Evolutionary conservation across 2,888 invertebrate species (phyloP).

Genomic region (Oasisia sp.): DNA sequence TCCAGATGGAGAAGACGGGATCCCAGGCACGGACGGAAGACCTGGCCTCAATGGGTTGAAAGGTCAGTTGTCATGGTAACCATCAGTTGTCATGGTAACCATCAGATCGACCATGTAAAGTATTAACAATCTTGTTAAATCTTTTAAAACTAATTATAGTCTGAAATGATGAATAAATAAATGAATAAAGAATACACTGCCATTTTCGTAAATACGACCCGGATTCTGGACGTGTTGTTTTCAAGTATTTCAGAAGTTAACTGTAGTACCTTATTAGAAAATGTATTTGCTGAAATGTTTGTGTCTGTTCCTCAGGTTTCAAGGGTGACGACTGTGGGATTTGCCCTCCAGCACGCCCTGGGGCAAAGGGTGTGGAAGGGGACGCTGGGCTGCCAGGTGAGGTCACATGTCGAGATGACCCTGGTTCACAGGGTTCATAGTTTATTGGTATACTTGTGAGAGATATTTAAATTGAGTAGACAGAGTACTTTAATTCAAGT

Average conservation of each 20-base stretch:
- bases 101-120: no score
- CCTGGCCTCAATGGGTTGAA: constrained; percentile 28
- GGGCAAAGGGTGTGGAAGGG: constrained; percentile 43
- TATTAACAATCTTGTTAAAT: no score
- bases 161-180: no score
- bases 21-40: constrained; percentile 25
- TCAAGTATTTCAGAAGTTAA: neutral
- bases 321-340: constrained; percentile 40
- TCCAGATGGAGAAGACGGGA: constrained; percentile 31
- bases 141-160: no score
- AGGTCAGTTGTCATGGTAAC: constrained; percentile 28
- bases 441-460: neutral
- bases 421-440: neutral
- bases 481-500: no score
- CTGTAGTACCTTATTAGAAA: neutral
- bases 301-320: constrained; percentile 26
- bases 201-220: no score
- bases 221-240: no score
- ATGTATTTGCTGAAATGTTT: neutral
- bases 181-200: no score
- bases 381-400: constrained; percentile 45
- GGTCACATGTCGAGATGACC: neutral
- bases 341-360: constrained; percentile 30
- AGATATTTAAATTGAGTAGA: neutral
- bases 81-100: neutral